Evolutionary conservation across 2,797 vertebrate species (phyloP), one percentile per base, ranked within the genome.

Genomic region (Meriones psammophilus): DNA sequence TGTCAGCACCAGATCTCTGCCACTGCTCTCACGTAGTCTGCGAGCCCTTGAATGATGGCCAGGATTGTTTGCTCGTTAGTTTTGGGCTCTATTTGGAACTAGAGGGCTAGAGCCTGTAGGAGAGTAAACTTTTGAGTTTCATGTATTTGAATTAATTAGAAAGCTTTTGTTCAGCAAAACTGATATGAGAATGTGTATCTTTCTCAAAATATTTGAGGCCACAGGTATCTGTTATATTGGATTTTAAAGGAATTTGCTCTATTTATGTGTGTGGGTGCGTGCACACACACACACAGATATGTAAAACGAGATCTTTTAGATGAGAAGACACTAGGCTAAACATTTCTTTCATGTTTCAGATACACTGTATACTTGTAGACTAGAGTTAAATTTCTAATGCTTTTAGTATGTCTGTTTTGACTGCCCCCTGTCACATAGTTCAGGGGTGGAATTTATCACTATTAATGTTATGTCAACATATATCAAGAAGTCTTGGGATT

Each of bases 161-260:
- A 91, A 86, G 26, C 89, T 42, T 1, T 96, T n/a, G 98, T 97
- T 97, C 18, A 24, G 90, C 20, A 15, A 84, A 71, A 96, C 94
- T 39, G 69, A 95, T 94, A 50, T 50, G 73, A 88, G 56, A 56
- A 62, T 96, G 83, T 95, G 9, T 13, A 69, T 84, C 24, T 77
- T 85, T 15, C 28, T 33, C 20, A 8, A 30, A 85, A 71, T 91
- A 26, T 56, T 78, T 71, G 54, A 54, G 8, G n/a, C 2, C 74
- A 42, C 1, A 30, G 9, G 13, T 73, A 18, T 54, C 86, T 50
- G 36, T 5, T 39, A 22, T 56, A 56, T 58, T 85, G n/a, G 8
- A 26, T 58, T 78, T 89, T 89, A 68, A 58, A 24, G 13, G 17
- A 60, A 62, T 60, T 69, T 33, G 33, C 24, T 28, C 24, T 68